These are phyloP conservation scores for Sinotaia quadrata DNA, from an alignment of 2,888 invertebrate species.

Conservation along the genomic window DNA sequence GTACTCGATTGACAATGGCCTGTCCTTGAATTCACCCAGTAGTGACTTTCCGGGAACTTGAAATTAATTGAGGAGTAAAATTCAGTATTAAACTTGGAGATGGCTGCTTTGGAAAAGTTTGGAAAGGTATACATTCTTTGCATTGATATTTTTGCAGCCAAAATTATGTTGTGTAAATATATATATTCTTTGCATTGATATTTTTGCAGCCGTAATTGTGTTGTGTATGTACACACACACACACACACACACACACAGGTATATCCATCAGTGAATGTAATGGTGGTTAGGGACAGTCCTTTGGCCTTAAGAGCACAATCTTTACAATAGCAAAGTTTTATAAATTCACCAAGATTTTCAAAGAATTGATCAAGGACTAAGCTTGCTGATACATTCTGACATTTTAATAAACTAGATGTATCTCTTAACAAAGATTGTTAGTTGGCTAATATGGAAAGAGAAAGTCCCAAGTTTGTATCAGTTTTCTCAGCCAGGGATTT, in stretches of 20 bases:
- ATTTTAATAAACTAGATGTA: too few relatives aligned
- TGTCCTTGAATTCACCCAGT: slow-evolving; percentile 92
- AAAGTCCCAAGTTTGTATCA: too few relatives aligned
- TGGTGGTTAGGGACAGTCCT: not conserved
- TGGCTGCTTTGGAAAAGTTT: slow-evolving; percentile 98
- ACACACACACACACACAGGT: not conserved
- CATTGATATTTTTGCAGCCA: not conserved
- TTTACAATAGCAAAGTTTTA: too few relatives aligned
- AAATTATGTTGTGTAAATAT: too few relatives aligned
- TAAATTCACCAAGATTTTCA: too few relatives aligned
- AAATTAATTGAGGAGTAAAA: slow-evolving; percentile 92
- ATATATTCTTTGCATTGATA: not conserved
- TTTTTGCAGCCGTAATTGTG: not conserved
- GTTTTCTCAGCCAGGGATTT: too few relatives aligned
- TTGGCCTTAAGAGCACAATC: not conserved
- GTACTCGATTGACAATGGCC: slow-evolving; percentile 92
- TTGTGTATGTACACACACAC: too few relatives aligned
- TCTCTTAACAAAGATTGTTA: too few relatives aligned
- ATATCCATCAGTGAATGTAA: not conserved
- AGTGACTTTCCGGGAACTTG: slow-evolving; percentile 98
- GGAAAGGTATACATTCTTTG: slow-evolving; percentile 76
- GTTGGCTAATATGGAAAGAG: too few relatives aligned
- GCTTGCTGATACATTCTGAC: too few relatives aligned
- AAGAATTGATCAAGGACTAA: too few relatives aligned
- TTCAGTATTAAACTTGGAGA: slow-evolving; percentile 91